Evolutionary conservation across 1,140 invertebrate genomes (phyloP), one percentile per base, ranked within the genome.

Genomic region (Ectropis grisescens): DNA sequence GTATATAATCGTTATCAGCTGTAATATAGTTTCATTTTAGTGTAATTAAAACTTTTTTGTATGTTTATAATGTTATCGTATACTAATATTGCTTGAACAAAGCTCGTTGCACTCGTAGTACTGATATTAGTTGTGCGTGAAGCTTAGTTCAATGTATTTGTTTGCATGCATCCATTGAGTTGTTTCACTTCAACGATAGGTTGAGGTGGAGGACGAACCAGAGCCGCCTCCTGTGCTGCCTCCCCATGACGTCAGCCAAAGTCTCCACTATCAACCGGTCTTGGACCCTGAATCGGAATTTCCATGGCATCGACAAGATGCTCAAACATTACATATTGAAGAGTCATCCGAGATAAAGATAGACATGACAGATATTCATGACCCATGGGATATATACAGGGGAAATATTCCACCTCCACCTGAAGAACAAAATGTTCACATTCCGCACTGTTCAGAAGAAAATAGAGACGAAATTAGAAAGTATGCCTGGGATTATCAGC

Each of bases 311-410:
- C 70, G 66, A 24, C 71, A 69, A 9, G 51, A 61, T 31, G 47
- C 49, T 10, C 61, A 68, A 55, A 48, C 35, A 19, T n/a, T n/a
- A n/a, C n/a, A n/a, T n/a, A 11, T 37, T 26, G 58, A 65, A 6
- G 47, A 60, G 26, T 11, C 27, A 7, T 37, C 44, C 13, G 53
- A 48, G 12, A 32, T 38, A 26, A 22, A 51, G 19, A 37, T 69
- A 35, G 62, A 74, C 34, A 71, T 85, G 46, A 64, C 75, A 8
- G 71, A 88, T 43, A 85, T 86, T 58, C 62, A 82, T 57, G 85
- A 88, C 66, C 86, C 87, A 1, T 88, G 87, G 87, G 68, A 85
- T 12, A 59, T 74, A 41, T 86, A 85, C 43, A 52, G 52, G 44
- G 76, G 71, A 33, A 41, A 75, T 37, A 70, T 79, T 29, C 62